Conservation (phyloP, 2,797 vertebrate species). For the Pogonophryne albipinna region DNA sequence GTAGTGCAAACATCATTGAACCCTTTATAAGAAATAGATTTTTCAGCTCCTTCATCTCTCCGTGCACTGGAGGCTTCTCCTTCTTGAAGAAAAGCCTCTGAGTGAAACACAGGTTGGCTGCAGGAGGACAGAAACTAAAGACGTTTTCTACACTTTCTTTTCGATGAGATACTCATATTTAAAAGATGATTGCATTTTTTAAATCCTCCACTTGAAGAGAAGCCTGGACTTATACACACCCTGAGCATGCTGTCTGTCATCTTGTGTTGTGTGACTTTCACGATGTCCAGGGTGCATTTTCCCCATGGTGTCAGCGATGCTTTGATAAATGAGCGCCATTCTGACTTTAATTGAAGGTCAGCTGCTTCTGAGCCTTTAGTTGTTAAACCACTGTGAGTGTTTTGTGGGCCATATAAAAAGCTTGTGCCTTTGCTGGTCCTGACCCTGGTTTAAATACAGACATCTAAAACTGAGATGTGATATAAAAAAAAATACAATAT, state of each 20-base stretch:
- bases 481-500: constrained; percentile 7
- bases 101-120: constrained; percentile 10
- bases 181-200: constrained; percentile 1
- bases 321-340: constrained; percentile 56
- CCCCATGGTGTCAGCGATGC: constrained; percentile 38
- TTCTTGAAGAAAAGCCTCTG: constrained; percentile 21
- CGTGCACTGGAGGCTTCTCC: constrained; percentile 12
- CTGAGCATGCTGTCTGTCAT: neutral
- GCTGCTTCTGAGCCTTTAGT: constrained; percentile 33
- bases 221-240: constrained; percentile 4
- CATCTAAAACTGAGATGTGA: constrained; percentile 1
- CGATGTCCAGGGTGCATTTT: neutral
- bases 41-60: constrained; percentile 35
- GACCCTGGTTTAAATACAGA: constrained; percentile 35
- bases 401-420: constrained; percentile 31
- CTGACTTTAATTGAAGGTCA: constrained; percentile 68
- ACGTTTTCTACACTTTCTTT: neutral
- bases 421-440: constrained; percentile 22
- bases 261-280: constrained; percentile 31
- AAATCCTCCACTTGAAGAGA: neutral
- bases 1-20: constrained; percentile 47
- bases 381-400: constrained; percentile 47
- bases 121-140: neutral
- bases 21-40: constrained; percentile 54
- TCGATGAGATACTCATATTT: neutral